Conservation (phyloP, 2,888 invertebrate species). For the Ceratothoa steindachneri region DNA sequence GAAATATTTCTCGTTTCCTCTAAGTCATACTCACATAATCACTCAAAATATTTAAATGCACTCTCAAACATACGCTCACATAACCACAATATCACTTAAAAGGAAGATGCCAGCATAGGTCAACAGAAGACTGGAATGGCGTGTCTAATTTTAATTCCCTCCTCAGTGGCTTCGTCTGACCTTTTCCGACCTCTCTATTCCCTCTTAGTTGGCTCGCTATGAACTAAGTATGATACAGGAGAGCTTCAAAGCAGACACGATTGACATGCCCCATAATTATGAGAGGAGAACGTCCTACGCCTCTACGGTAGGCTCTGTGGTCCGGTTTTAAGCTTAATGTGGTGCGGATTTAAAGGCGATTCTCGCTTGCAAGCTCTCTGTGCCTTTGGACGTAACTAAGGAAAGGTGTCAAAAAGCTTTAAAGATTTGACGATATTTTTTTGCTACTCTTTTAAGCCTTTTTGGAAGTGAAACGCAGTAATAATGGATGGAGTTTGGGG, state of each 20-base stretch:
- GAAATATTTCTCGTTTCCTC: too few relatives aligned
- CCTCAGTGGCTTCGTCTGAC: constrained; percentile 3
- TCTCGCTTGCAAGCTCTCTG: not conserved
- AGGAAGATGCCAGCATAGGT: not conserved
- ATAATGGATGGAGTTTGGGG: too few relatives aligned
- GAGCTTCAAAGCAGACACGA: not conserved
- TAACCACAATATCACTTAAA: not conserved
- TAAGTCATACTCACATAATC: too few relatives aligned
- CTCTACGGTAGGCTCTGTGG: not conserved
- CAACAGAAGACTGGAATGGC: constrained; percentile 9
- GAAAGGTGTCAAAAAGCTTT: constrained; percentile 8
- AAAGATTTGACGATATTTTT: constrained; percentile 11
- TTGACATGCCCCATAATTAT: constrained; percentile 10
- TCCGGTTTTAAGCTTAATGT: not conserved
- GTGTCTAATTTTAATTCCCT: constrained; percentile 12
- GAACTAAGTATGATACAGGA: not conserved
- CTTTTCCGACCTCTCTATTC: not conserved
- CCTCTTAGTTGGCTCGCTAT: not conserved
- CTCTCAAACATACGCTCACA: too few relatives aligned
- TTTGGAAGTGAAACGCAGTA: not conserved
- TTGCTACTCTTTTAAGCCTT: not conserved
- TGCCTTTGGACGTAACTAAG: not conserved
- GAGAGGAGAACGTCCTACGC: not conserved
- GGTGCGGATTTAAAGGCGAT: not conserved
- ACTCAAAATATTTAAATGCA: too few relatives aligned